A percentile compares a stretch with the other conserved stretches of the same genome.
phyloP scores from a whole-genome alignment of 2,797 vertebrate genomes.

The Anas acuta region DNA sequence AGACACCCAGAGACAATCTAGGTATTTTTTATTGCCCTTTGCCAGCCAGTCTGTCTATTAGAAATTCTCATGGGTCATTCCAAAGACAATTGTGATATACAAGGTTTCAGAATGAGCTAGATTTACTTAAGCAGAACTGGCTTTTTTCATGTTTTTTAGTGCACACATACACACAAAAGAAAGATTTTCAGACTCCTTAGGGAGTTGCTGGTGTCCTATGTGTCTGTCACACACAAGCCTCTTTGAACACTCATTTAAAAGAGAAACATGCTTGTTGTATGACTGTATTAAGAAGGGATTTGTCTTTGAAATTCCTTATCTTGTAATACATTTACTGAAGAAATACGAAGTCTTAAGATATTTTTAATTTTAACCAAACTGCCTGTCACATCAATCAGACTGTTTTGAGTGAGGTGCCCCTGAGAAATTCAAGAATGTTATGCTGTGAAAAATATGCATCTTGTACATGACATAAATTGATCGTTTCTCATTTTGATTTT shows the following conservation, averaged over 20 bases:
- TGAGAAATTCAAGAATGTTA: not conserved
- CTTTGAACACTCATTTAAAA: not conserved
- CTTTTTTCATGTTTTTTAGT: not conserved
- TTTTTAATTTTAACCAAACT: not conserved
- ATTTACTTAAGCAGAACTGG: not conserved
- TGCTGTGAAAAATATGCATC: not conserved
- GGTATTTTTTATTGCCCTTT: not conserved
- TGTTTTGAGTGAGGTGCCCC: not conserved
- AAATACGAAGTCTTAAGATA: not conserved
- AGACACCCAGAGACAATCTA: not conserved
- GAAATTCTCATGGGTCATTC: not conserved
- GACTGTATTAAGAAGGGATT: not conserved
- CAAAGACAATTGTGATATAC: not conserved
- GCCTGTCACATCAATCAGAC: not conserved
- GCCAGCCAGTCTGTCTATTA: not conserved
- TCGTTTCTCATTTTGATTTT: slow-evolving; percentile 23
- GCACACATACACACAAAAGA: not conserved
- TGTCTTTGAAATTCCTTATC: not conserved
- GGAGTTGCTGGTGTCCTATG: not conserved
- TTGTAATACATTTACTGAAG: not conserved
- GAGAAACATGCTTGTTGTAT: not conserved
- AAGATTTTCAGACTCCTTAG: not conserved
- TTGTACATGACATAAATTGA: not conserved
- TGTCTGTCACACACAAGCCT: not conserved
- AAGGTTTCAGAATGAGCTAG: not conserved